These are phyloP conservation scores for Chrysolina americana DNA, from an alignment of 2,888 invertebrate species.

Conservation along the genomic window DNA sequence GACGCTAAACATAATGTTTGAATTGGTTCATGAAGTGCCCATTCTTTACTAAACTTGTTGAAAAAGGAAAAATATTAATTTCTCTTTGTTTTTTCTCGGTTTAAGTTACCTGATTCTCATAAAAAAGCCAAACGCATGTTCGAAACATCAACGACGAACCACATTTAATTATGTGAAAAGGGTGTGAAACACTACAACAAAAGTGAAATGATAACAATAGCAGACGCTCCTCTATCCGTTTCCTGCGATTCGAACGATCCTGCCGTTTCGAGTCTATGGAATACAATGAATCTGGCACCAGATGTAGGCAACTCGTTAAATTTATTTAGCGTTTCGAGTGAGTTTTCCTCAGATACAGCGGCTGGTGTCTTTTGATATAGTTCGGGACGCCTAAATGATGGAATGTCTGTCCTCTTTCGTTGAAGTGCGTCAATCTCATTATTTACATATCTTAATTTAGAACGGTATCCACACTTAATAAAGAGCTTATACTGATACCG, in stretches of 20 bases:
- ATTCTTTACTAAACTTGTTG: too few species aligned
- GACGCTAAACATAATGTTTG: too few species aligned
- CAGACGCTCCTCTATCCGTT: conserved; percentile 28
- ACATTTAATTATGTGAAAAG: conserved; percentile 4
- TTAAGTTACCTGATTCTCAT: too few species aligned
- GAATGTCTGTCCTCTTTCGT: too few species aligned
- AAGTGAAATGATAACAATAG: conserved; percentile 23
- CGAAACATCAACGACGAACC: not conserved
- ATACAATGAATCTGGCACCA: conserved; percentile 30
- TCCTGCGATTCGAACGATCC: conserved; percentile 26
- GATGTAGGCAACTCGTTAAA: conserved; percentile 26
- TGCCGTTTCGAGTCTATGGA: conserved; percentile 14
- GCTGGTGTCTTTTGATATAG: not conserved
- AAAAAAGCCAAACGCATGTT: too few species aligned
- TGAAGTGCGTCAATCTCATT: too few species aligned
- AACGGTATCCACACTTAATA: too few species aligned
- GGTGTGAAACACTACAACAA: conserved; percentile 17
- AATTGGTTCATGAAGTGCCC: too few species aligned
- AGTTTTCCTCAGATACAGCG: not conserved
- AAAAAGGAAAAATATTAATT: too few species aligned
- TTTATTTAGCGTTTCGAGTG: conserved; percentile 3
- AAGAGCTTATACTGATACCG: too few species aligned
- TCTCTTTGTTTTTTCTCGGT: too few species aligned
- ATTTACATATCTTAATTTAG: too few species aligned
- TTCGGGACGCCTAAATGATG: not conserved